Evolutionary conservation across 2,888 invertebrate genomes (phyloP), one percentile per base, ranked within the genome.

Genomic region (Esperia sulphurella): DNA sequence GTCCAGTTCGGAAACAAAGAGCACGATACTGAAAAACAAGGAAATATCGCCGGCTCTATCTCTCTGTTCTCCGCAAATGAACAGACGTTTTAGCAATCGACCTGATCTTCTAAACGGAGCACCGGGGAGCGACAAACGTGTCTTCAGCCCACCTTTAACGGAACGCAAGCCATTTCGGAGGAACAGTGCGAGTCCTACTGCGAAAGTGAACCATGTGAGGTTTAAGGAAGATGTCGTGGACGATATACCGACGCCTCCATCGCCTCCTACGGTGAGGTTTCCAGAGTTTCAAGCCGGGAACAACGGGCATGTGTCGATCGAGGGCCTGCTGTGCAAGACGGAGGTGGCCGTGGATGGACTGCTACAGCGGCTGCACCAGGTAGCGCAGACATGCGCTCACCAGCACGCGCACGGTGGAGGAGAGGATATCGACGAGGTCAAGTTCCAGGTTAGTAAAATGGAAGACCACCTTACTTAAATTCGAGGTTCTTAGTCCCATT

Each of bases 341-440:
- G 94, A 94, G 65, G 91, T 91, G 41, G 94, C 94, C 1, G 93
- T 94, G 77, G 91, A 92, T 0, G 94, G 93, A 4, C 73, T 95
- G 41, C 75, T 94, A 57, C 92, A 92, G 56, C 83, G 93, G 56
- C 74, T 95, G 57, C 94, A 95, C 63, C 93, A 93, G 61, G 92
- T 93, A 13, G 94, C 94, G 4, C 93, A 92, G 52, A 92, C 92
- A 57, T 95, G 95, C 64, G 91, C 92, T 7, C 92, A 92, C 10
- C 94, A 95, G 21, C 95, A 95, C 70, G 91, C 93, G 0, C 94
- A 94, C 42, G 95, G 95, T 0, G 95, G 95, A 0, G 94, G 95
- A 0, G 91, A 92, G 49, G 92, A 93, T 59, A 94, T 95, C 62
- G 93, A 94, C 63, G 95, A 95, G 71, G 91, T 93, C 39, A 94